Evolutionary conservation across 2,113 vertebrate genomes (phyloP), one percentile per base, ranked within the genome.

Genomic region (Menura novaehollandiae): DNA sequence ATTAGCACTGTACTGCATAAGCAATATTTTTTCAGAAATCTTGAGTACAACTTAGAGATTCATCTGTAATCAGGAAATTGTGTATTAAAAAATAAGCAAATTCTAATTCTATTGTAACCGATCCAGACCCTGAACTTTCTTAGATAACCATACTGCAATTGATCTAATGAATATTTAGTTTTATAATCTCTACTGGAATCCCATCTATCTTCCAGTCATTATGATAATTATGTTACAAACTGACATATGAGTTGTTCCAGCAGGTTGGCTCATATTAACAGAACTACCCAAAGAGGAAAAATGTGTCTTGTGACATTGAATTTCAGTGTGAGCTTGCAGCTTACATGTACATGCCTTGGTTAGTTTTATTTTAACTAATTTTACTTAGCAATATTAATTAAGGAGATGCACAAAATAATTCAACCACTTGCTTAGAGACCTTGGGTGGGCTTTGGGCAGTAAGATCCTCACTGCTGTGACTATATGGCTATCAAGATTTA

Each of bases 91-190:
- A 83, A 7, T 9, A 74, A 81, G 13, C 10, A 43, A 81, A 71
- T 72, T 81, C 11, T 67, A 77, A 80, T 85, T 76, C 13, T 75
- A 28, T 91, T 92, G 60, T 62, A 74, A 78, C 33, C 72, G 62
- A 68, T 82, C 23, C 53, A 84, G 59, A 47, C 19, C 15, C 39
- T 26, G 58, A 75, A 7, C 43, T 69, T 80, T 93, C 71, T 75
- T 64, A 87, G 44, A 78, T 89, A 95, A 87, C 32, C 15, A 21
- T n/a, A 56, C 18, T 79, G 53, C 10, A 82, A 39, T 92, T 94
- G 49, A 4, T 82, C 18, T 81, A 87, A 91, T 87, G 52, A 91
- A 92, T 83, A 72, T 76, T 94, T 82, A 92, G 74, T 92, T 89
- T 85, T 82, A 81, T 72, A 94, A 75, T 72, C 60, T 64, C 68